A percentile compares a stretch with the other conserved stretches of the same genome.
Conservation (phyloP, 2,888 invertebrate species). For the Scaptomyza reducta region DNA sequence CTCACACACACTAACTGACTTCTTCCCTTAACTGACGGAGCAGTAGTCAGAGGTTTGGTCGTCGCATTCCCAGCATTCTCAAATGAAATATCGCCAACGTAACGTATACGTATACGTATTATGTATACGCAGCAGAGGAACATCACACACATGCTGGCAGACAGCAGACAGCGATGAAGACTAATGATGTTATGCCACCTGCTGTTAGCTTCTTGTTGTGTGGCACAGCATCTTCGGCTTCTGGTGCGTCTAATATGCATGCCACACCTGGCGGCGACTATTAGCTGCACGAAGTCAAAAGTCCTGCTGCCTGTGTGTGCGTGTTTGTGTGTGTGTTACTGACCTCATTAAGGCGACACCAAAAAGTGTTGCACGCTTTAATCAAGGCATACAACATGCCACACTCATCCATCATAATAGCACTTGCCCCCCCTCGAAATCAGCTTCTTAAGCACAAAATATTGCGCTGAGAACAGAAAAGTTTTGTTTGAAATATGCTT, state of each 20-base stretch:
- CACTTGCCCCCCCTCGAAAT: not conserved
- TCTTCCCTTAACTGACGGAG: not conserved
- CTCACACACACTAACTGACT: not conserved
- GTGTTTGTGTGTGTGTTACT: slow-evolving; percentile 43
- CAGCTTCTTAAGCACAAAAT: slow-evolving; percentile 23
- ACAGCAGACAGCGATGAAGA: slow-evolving; percentile 67
- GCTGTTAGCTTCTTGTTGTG: slow-evolving; percentile 22
- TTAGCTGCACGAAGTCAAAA: slow-evolving; percentile 42
- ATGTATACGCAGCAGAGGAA: slow-evolving; percentile 63
- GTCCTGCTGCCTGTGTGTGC: slow-evolving; percentile 14
- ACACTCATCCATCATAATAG: slow-evolving; percentile 16
- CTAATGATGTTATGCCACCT: slow-evolving; percentile 66
- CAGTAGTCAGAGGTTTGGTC: not conserved
- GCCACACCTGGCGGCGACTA: slow-evolving; percentile 44
- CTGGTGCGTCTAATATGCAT: slow-evolving; percentile 37
- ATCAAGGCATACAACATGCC: slow-evolving; percentile 23
- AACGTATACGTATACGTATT: slow-evolving; percentile 73
- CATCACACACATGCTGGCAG: slow-evolving; percentile 33
- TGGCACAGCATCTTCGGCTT: slow-evolving; percentile 7
- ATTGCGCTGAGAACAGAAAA: slow-evolving; percentile 16
- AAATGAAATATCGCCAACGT: slow-evolving; percentile 53
- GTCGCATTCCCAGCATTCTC: slow-evolving; percentile 21
- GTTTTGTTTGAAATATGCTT: slow-evolving; percentile 54
- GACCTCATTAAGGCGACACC: slow-evolving; percentile 48
- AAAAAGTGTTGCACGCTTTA: slow-evolving; percentile 48